Percentiles rank a stretch among this genome's conserved stretches.
Evolutionary conservation across 2,888 invertebrate genomes (phyloP).

Genomic region (Eupeodes luniger): DNA sequence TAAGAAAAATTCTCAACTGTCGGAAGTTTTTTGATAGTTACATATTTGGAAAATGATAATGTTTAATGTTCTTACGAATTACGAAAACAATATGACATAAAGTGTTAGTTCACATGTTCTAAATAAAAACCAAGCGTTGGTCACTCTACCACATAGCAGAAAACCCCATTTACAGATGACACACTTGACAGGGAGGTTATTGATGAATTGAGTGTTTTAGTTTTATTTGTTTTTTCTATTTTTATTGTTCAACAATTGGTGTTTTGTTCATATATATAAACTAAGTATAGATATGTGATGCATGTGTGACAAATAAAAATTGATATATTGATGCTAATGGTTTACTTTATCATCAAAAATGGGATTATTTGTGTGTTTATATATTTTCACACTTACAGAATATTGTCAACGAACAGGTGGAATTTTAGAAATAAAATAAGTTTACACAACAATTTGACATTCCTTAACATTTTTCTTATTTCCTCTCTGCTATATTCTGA

Average conservation of each 20-base stretch:
- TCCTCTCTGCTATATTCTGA: not conserved
- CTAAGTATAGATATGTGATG: too few species aligned
- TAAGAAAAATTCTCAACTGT: too few species aligned
- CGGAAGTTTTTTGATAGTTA: too few species aligned
- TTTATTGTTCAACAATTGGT: conserved; percentile 8
- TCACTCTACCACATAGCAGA: not conserved
- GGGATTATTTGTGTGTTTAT: not conserved
- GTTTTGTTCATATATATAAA: not conserved
- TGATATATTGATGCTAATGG: conserved; percentile 11
- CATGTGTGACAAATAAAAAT: conserved; percentile 14
- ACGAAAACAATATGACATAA: too few species aligned
- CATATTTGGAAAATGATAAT: too few species aligned
- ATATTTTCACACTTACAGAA: not conserved
- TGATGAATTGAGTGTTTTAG: conserved; percentile 9
- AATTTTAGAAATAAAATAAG: not conserved
- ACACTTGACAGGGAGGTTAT: conserved; percentile 2
- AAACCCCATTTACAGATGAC: conserved; percentile 7
- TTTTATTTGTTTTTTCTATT: conserved; percentile 3
- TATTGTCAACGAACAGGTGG: not conserved
- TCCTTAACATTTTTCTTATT: not conserved
- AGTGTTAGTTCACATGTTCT: not conserved
- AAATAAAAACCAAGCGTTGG: not conserved
- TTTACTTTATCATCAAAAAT: not conserved
- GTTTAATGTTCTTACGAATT: too few species aligned
- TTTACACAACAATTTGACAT: not conserved